These are phyloP conservation scores for Reinhardtius hippoglossoides DNA, from an alignment of 2,113 vertebrate genomes.

Conservation along the genomic window DNA sequence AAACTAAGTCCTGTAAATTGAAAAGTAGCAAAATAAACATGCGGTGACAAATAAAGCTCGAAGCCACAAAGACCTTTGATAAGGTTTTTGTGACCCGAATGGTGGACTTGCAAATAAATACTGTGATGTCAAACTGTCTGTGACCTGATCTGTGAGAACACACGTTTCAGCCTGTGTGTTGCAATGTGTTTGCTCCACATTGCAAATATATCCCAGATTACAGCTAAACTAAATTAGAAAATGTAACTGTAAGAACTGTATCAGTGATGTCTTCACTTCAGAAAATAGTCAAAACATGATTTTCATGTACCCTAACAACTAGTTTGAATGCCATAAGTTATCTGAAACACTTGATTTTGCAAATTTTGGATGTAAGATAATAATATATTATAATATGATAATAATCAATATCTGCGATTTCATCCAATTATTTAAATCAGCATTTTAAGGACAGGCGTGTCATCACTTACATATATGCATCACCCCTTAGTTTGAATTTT, in stretches of 20 bases:
- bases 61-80: conserved; percentile 52
- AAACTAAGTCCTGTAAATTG: background rate
- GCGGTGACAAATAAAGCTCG: conserved; percentile 35
- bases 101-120: conserved; percentile 56
- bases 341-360: background rate
- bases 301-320: background rate
- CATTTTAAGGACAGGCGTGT: background rate
- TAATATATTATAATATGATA: background rate
- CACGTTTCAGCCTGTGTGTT: background rate
- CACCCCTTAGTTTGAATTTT: too few relatives aligned
- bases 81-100: conserved; percentile 56
- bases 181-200: background rate
- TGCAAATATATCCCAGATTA: too few relatives aligned
- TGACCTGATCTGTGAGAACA: conserved; percentile 17
- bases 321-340: background rate
- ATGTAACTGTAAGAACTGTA: background rate
- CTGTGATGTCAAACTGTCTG: conserved; percentile 41
- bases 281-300: too few relatives aligned
- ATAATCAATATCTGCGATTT: background rate
- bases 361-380: background rate
- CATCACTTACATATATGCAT: too few relatives aligned
- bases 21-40: conserved; percentile 38
- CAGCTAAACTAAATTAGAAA: background rate
- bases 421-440: background rate
- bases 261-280: background rate